Evolutionary conservation across 2,888 invertebrate species (phyloP), one percentile per base, ranked within the genome.

Genomic region (Erannis defoliaria): DNA sequence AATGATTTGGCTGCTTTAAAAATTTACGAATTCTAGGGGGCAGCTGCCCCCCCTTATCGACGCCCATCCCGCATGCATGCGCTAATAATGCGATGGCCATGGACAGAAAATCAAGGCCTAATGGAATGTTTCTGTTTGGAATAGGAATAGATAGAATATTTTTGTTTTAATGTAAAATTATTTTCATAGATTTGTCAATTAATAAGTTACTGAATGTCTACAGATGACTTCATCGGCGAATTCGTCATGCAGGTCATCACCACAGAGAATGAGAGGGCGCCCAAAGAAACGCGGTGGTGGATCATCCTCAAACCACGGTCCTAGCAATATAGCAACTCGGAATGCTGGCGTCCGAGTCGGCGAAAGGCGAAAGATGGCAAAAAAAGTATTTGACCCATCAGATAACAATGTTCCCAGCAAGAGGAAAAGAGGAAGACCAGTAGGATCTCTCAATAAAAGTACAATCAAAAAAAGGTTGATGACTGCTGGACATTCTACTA

Each of bases 381-480:
- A 96, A 79, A 96, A 96, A 81, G 97, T 97, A 0, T 97, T 97
- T 80, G 97, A 97, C 86, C 97, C 97, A 2, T 97, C 97, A 0
- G 97, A 97, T 75, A 96, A 96, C 70, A 96, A 97, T 84, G 88
- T 96, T 35, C 96, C 97, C 9, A 94, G 94, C 71, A 94, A 95
- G 77, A 89, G 96, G 45, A 96, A 96, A 85, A 89, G 96, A 62
- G 96, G 96, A 0, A 93, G 96, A 48, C 95, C 95, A 10, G 90
- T 94, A 2, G 95, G 95, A 4, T 94, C 94, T 12, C 84, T 95
- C 10, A 95, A 95, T 73, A 95, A 94, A 80, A 88, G 93, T 42
- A 94, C 94, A 3, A 88, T 94, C 2, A 94, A 94, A 72, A 94
- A 94, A 70, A 86, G 83, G 76, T 62, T 89, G 72, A 76, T 90